phyloP scores from a whole-genome alignment of 2,113 vertebrate species.

The Pangasianodon hypophthalmus region DNA sequence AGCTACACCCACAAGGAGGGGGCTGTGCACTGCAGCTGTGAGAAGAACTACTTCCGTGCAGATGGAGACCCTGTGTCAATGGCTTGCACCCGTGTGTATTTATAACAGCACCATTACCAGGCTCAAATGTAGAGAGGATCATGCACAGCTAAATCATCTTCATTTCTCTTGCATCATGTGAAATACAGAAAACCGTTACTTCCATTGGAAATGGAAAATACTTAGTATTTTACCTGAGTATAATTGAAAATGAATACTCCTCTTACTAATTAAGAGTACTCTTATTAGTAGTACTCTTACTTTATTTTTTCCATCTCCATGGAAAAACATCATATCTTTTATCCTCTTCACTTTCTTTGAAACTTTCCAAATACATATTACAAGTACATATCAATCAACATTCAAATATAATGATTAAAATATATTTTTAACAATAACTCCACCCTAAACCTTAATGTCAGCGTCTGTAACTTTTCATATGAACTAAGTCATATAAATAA shows the following conservation, averaged over 20 bases:
- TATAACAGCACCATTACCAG: background rate
- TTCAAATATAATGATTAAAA: background rate
- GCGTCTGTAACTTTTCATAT: background rate
- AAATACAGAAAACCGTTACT: background rate
- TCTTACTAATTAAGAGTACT: background rate
- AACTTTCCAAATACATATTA: background rate
- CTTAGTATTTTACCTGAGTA: background rate
- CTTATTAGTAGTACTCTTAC: background rate
- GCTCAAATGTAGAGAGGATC: background rate
- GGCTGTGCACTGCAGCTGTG: conserved; percentile 89
- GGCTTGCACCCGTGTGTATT: conserved; percentile 95
- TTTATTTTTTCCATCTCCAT: background rate
- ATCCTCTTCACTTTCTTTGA: background rate
- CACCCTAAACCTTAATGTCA: too few species aligned
- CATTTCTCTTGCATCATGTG: background rate
- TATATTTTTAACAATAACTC: background rate
- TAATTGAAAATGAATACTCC: background rate
- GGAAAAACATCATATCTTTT: background rate
- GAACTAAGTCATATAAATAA: background rate
- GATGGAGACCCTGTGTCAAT: conserved; percentile 93
- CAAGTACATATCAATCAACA: background rate
- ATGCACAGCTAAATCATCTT: background rate
- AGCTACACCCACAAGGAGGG: conserved; percentile 89
- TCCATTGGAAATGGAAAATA: background rate
- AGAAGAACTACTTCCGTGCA: conserved; percentile 96